phyloP scores from a whole-genome alignment of 1,140 invertebrate genomes.

The Ganaspis sp. region DNA sequence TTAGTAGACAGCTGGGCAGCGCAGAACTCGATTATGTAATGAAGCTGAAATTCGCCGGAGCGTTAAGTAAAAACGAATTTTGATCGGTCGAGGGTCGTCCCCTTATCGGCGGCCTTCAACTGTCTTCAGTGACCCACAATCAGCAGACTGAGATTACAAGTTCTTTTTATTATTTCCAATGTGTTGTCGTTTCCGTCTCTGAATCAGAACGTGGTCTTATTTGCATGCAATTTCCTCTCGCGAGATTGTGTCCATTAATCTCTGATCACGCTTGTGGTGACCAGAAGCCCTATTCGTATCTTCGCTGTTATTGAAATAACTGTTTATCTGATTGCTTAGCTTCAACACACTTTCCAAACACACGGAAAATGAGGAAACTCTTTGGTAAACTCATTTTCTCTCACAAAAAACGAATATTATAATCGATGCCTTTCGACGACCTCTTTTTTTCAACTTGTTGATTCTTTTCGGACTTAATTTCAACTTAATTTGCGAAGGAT shows the following conservation, averaged over 20 bases:
- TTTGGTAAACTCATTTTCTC: background rate
- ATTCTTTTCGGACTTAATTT: no score
- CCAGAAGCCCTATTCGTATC: background rate
- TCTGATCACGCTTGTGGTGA: background rate
- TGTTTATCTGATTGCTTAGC: conserved; percentile 19
- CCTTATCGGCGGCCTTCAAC: conserved; percentile 1
- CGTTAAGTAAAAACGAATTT: conserved; percentile 51
- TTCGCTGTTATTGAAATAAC: conserved; percentile 3
- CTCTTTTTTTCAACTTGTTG: no score
- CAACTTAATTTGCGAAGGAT: no score
- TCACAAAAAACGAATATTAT: background rate
- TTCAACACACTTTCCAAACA: conserved; percentile 11
- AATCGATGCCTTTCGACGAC: no score
- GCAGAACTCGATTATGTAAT: conserved; percentile 59
- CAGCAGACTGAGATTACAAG: background rate
- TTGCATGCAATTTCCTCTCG: background rate
- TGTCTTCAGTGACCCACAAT: conserved; percentile 10
- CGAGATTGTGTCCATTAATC: background rate
- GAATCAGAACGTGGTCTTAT: background rate
- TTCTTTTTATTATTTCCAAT: background rate
- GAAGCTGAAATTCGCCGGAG: conserved; percentile 49
- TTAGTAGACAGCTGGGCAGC: conserved; percentile 63
- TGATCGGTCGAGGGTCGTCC: conserved; percentile 22
- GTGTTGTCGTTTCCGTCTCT: background rate
- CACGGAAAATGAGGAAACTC: background rate